Evolutionary conservation across 2,113 vertebrate species (phyloP).

Genomic region (Neolamprologus devosi): DNA sequence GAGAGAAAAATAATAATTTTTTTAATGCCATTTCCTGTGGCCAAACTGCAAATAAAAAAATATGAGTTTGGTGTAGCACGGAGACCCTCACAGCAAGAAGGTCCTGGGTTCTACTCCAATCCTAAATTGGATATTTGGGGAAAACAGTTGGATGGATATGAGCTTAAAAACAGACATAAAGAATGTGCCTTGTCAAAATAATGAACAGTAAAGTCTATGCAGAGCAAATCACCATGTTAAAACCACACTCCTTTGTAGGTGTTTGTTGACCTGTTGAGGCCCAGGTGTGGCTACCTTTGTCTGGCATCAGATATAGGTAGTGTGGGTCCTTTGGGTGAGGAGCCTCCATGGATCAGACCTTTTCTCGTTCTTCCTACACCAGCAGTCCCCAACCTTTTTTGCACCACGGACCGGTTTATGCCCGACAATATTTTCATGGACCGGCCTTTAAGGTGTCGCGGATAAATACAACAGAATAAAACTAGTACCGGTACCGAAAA

Average conservation of each 20-base stretch:
- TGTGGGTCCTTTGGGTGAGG: neutral
- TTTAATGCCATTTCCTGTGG: neutral
- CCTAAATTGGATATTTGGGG: neutral
- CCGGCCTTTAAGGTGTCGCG: fast-evolving
- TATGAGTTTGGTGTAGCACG: fast-evolving
- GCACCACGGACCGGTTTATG: fast-evolving
- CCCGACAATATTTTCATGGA: fast-evolving
- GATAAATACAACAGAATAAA: neutral
- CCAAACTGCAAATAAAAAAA: neutral
- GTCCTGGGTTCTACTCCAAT: neutral
- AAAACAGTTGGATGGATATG: neutral
- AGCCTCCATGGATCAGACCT: neutral
- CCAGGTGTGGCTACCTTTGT: neutral
- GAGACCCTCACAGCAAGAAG: neutral
- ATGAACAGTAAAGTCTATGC: neutral
- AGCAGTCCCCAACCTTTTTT: fast-evolving
- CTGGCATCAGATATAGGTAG: neutral
- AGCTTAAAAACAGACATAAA: neutral
- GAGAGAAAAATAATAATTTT: neutral
- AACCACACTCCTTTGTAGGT: neutral
- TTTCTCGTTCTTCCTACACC: fast-evolving
- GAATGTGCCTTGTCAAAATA: fast-evolving
- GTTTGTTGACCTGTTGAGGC: neutral
- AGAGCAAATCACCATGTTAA: neutral
- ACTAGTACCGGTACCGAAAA: fast-evolving